Base-by-base conservation (phyloP, 2,113 vertebrate genomes). In the Phasianus colchicus region DNA sequence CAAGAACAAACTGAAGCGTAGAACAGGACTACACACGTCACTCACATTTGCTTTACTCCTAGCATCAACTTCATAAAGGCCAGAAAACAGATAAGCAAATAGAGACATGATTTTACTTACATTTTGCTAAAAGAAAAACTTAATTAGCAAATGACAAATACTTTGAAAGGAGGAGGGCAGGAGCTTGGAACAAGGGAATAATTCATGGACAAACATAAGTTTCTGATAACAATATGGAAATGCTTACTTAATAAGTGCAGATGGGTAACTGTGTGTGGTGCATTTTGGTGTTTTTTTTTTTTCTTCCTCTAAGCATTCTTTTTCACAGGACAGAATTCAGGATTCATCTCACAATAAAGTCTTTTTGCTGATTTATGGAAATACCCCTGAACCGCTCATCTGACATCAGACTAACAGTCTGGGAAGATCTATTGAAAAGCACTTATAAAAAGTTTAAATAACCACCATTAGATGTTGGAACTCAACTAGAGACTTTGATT, bases 371-470 rank as follows among this genome's bases (percentile, higher is more conserved):
- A 64, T 69, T 75, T 94, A 81, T 29, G 65, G 40, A 91, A 91
- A 82, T 83, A 70, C 38, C 54, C 58, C 66, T 45, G 6, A 95
- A 90, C 70, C 52, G 30, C 50, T 92, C 58, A 76, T 67, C 86
- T 94, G 69, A 58, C 63, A 79, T 30, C 63, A 92, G 48, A 47
- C 27, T 43, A 84, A 55, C 58, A 86, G 63, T 48, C 81, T 89
- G 67, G 63, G 21, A 83, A 90, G 10, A 85, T 66, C 66, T 87
- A 86, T 71, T 90, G 90, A 70, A 84, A 96, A 90, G 34, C 20
- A 57, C 73, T 79, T 92, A 73, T 73, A 14, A 76, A 63, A 63
- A 88, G 50, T 93, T 86, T 83, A 88, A 92, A 52, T 89, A 89
- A 86, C 55, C 58, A 13, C 50, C 11, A 71, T 71, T n/a, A 93